Base-by-base conservation (phyloP, 2,797 vertebrate genomes). In the Anomalospiza imberbis region DNA sequence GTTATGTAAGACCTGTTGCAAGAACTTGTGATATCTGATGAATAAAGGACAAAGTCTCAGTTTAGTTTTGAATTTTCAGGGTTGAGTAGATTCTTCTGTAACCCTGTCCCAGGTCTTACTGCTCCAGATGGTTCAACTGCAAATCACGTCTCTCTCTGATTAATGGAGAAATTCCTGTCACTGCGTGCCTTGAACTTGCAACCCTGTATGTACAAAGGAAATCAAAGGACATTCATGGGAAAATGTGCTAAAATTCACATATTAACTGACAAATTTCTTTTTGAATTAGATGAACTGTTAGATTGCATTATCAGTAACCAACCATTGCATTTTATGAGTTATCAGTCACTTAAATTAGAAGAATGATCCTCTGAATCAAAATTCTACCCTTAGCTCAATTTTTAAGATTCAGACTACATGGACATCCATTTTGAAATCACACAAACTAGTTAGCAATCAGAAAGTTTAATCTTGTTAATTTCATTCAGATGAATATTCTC, bases 21-120 rank as follows among this genome's bases (percentile, higher is more conserved):
- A 94, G 67, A 93, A 67, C 45, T 63, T 87, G 45, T 66, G 53
- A 19, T 88, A 88, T 88, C 85, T 92, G 82, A 50, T 80, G 85
- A 85, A 73, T 95, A 96, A 94, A 94, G 94, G 85, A 65, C 95
- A 96, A 96, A 94, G 96, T 95, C 93, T 88, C 53, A 51, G 48
- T 88, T 87, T 79, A 76, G 54, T 76, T 93, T 88, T 57, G 60
- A 91, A 94, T 93, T 95, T 92, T 87, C 45, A 50, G 63, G 11
- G 31, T 71, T 92, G 88, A 78, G 20, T 36, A 66, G 40, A 86
- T 93, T 85, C 51, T 81, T 42, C 70, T 84, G 31, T 76, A 91
- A 79, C 17, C 7, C 25, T 31, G 36, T 62, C 60, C 13, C 5
- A 44, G 44, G 44, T 76, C 32, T 94, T 70, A n/a, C 36, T 71